A percentile compares a stretch with the other conserved stretches of the same genome.
These are phyloP conservation scores for Polyommatus icarus DNA, from an alignment of 2,888 invertebrate species.

Conservation along the genomic window DNA sequence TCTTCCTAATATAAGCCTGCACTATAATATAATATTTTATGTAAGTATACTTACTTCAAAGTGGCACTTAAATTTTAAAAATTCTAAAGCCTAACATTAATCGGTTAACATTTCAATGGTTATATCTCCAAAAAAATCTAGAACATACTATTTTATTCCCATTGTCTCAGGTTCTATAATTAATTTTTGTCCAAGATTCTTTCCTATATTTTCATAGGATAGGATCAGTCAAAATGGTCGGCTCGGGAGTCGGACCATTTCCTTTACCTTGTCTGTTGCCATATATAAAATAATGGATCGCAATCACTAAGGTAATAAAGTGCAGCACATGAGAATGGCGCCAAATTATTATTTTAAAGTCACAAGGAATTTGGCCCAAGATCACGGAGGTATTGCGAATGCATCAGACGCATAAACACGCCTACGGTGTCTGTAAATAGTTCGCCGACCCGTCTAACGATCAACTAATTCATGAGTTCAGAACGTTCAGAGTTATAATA, in stretches of 20 bases:
- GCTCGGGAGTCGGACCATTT: not conserved
- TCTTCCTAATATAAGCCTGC: too few species aligned
- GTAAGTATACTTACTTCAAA: too few species aligned
- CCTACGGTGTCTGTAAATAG: slow-evolving; percentile 29
- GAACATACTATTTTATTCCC: too few species aligned
- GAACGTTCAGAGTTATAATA: not conserved
- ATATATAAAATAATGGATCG: not conserved
- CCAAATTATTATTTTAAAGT: slow-evolving; percentile 30
- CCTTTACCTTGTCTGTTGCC: not conserved
- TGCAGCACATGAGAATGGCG: not conserved
- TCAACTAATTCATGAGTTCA: not conserved
- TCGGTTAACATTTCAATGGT: too few species aligned
- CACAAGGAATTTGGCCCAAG: slow-evolving; percentile 27
- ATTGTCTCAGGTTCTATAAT: too few species aligned
- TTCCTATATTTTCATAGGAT: too few species aligned
- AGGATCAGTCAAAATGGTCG: too few species aligned
- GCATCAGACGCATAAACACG: slow-evolving; percentile 28
- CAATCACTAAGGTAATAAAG: slow-evolving; percentile 11
- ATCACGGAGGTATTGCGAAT: slow-evolving; percentile 30
- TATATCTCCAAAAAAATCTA: too few species aligned
- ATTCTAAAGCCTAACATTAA: too few species aligned
- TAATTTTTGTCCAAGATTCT: too few species aligned
- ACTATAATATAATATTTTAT: too few species aligned
- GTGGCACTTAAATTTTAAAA: too few species aligned
- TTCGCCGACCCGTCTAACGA: slow-evolving; percentile 14